These are phyloP conservation scores for Triplophysa yarkandensis DNA, from an alignment of 2,797 vertebrate species.

Conservation along the genomic window DNA sequence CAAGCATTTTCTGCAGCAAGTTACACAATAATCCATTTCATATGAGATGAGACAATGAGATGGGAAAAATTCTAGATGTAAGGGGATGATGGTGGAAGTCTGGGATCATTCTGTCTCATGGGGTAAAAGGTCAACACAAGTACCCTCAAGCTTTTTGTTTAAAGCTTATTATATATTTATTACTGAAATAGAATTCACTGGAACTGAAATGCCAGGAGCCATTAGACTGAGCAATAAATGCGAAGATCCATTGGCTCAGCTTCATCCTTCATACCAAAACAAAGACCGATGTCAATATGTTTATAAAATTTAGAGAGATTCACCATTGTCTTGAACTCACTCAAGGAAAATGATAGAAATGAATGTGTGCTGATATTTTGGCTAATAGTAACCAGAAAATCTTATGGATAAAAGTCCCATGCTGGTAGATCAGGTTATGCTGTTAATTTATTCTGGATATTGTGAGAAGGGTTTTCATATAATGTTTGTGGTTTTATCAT, in stretches of 20 bases:
- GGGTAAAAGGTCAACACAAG: constrained; percentile 20
- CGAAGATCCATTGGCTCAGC: background rate
- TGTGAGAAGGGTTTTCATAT: background rate
- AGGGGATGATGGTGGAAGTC: background rate
- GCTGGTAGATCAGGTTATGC: background rate
- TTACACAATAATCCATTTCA: background rate
- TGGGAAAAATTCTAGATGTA: too few species aligned
- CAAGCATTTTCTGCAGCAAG: background rate
- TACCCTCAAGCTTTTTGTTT: constrained; percentile 1
- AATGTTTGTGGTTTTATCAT: constrained; percentile 19
- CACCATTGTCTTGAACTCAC: background rate
- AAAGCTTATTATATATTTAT: constrained; percentile 3
- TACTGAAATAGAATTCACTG: background rate
- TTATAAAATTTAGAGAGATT: background rate
- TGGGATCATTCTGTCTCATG: background rate
- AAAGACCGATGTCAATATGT: background rate
- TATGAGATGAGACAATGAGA: background rate
- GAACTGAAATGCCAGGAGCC: background rate
- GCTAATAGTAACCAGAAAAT: background rate
- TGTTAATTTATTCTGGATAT: background rate
- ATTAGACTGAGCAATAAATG: constrained; percentile 7
- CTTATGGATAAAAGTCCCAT: background rate
- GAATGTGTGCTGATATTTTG: background rate
- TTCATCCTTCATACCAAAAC: background rate
- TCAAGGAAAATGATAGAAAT: background rate